Base-by-base conservation (phyloP, 1,140 invertebrate genomes). In the Rhopalosiphum maidis region DNA sequence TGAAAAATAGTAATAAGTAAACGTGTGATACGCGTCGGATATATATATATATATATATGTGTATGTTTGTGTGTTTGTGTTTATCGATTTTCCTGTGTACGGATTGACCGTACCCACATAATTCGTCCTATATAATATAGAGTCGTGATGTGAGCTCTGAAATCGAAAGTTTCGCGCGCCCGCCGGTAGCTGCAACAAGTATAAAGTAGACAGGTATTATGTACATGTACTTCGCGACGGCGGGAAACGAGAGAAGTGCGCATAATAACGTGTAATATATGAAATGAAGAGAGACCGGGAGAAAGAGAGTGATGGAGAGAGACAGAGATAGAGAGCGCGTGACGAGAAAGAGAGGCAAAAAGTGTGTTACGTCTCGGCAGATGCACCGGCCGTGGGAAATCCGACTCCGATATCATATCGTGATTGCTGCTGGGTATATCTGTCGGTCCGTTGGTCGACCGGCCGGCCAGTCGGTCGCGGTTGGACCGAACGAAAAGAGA, bases 371-470 rank as follows among this genome's bases (percentile, higher is more conserved):
- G 51, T 77, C 48, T 89, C 30, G 88, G 88, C 88, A 90, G 54
- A 90, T 90, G 85, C 85, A 77, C 60, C 60, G 55, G 51, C 54
- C 51, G 89, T 90, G 89, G 89, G 51, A 90, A 90, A 90, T 90
- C 55, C 89, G 89, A 55, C 41, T 68, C 35, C 55, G 55, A 77
- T 90, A 90, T 90, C 51, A 41, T 90, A 60, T 90, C 89, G 89
- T 60, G 54, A 90, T 90, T 77, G 89, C 89, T 90, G 89, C 55
- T 68, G 54, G 89, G 89, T 41, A 43, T 90, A 48, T 48, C 85
- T 48, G 85, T 43, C 37, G 85, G 85, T 68, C 60, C 30, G 60
- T n/a, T 8, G 25, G 60, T n/a, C 60, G 60, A n/a, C 15, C 4
- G 30, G 60, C 60, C 4, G 60, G 60, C n/a, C 30, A n/a, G 60